Conservation (phyloP, 2,888 invertebrate species). For the Heliothis peltigera region DNA sequence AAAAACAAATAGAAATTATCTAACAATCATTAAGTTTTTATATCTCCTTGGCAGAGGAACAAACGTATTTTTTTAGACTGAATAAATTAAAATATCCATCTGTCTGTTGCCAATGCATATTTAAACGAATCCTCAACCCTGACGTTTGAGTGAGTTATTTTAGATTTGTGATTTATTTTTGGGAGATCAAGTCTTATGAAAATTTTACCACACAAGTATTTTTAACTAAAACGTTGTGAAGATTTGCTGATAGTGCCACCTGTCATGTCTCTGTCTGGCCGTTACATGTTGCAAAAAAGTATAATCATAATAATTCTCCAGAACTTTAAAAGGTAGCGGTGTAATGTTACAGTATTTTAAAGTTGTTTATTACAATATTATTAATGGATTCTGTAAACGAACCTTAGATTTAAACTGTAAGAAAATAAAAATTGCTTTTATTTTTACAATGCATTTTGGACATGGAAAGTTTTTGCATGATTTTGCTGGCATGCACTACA, state of each 20-base stretch:
- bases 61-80: conserved; percentile 44
- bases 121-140: conserved; percentile 68
- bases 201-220: conserved; percentile 31
- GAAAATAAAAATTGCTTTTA: no score
- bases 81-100: conserved; percentile 55
- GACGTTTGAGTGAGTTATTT: conserved; percentile 68
- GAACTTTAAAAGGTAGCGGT: conserved; percentile 7
- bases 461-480: not conserved
- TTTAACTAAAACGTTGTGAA: conserved; percentile 34
- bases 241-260: conserved; percentile 20
- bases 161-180: conserved; percentile 56
- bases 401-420: not conserved
- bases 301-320: conserved; percentile 22
- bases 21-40: conserved; percentile 30
- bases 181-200: conserved; percentile 32
- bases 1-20: conserved; percentile 39
- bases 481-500: not conserved
- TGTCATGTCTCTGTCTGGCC: conserved; percentile 33
- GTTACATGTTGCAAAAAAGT: conserved; percentile 39
- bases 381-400: not conserved
- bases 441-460: no score
- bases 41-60: conserved; percentile 49
- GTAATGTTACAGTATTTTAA: conserved; percentile 2
- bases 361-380: not conserved
- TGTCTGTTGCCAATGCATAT: conserved; percentile 69